Evolutionary conservation across 2,113 vertebrate genomes (phyloP), one percentile per base, ranked within the genome.

Genomic region (Cranoglanis bouderius): DNA sequence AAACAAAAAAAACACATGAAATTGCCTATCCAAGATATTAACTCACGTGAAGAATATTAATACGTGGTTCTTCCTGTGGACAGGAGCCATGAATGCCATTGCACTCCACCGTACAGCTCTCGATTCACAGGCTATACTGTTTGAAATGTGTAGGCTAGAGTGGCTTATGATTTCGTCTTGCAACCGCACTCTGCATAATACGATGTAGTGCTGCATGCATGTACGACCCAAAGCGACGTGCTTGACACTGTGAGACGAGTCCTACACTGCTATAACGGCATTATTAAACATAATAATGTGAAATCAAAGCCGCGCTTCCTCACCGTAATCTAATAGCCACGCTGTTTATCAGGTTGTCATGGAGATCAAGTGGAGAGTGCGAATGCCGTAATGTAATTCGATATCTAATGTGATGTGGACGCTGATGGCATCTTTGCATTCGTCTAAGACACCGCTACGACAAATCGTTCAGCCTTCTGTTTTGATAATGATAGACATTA

Each of bases 341-440:
- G 51, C 55, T 61, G 82, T 88, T 88, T 75, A 88, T 83, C 67
- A 63, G 26, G 87, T 85, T 85, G 82, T 80, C 90, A 70, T 80
- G 80, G 84, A 75, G 86, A 85, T 55, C 57, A 57, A 84, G 67
- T 7, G 40, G 86, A 53, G 43, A 82, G 43, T 19, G 43, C 14
- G 13, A 61, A 38, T 19, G 6, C 29, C 6, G 26, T 88, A 40
- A 85, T 72, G 32, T 2, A 63, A 82, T 88, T 55, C 40, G 21
- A 88, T 67, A 82, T 65, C 80, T 90, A 88, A 88, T 70, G 59
- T 87, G 65, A 88, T 83, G 40, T 82, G n/a, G 24, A 82, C 40
- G 49, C 55, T 81, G 61, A 82, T 83, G 83, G 65, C 26, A 24
- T 43, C 57, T 3, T 13, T 84, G 87, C 12, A 72, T 74, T 84